A percentile compares a stretch with the other conserved stretches of the same genome.
Evolutionary conservation across 2,113 vertebrate species (phyloP).

Genomic region (Erythrolamprus reginae): DNA sequence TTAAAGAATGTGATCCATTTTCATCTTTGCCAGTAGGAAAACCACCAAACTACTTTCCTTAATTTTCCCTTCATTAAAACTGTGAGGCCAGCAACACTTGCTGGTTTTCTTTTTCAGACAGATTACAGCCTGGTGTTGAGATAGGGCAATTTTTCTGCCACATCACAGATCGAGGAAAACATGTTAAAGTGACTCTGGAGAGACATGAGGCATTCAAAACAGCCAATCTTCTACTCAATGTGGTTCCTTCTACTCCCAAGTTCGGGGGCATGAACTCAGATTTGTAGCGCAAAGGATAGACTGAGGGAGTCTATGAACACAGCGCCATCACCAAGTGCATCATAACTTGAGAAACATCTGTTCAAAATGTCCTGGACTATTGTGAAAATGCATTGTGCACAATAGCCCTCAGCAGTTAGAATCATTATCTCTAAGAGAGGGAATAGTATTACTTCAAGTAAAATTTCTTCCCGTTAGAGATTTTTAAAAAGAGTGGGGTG

Average conservation of each 20-base stretch:
- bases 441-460: slow-evolving; percentile 20
- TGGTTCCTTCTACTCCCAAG: not conserved
- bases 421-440: slow-evolving; percentile 19
- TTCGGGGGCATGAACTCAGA: slow-evolving; percentile 14
- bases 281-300: not conserved
- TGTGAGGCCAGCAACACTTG: not conserved
- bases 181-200: not conserved
- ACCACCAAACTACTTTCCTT: not conserved
- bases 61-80: not conserved
- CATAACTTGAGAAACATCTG: slow-evolving; percentile 31
- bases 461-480: slow-evolving; percentile 28
- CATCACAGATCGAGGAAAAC: not conserved
- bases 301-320: slow-evolving; percentile 3
- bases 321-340: not conserved
- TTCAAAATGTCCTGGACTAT: slow-evolving; percentile 17
- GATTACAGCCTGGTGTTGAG: not conserved
- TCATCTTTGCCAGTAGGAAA: not conserved
- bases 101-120: not conserved
- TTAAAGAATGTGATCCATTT: not conserved
- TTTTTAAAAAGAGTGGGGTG: not conserved
- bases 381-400: not conserved
- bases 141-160: not conserved
- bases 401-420: slow-evolving; percentile 14
- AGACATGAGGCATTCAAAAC: not conserved
- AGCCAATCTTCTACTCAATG: not conserved